Conservation (phyloP, 2,888 invertebrate genomes). For the Lochmaea crataegi region DNA sequence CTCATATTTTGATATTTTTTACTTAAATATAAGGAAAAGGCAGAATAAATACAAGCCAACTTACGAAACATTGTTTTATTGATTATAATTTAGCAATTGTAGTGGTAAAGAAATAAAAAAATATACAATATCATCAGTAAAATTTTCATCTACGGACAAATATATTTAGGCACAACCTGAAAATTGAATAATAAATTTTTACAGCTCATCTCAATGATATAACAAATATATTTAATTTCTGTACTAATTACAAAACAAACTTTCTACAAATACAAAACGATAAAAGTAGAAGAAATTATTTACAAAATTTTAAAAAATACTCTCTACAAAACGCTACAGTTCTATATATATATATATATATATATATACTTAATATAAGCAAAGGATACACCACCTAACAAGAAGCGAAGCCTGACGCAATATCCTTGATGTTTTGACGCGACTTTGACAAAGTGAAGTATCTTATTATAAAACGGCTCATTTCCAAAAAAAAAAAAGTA, state of each 20-base stretch:
- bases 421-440: too few relatives aligned
- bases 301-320: background rate
- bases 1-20: too few relatives aligned
- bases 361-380: too few relatives aligned
- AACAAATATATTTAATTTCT: slow-evolving; percentile 3
- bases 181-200: slow-evolving; percentile 28
- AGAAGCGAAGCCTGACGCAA: too few relatives aligned
- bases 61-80: slow-evolving; percentile 40
- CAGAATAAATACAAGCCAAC: background rate
- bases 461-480: too few relatives aligned
- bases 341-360: too few relatives aligned
- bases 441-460: too few relatives aligned
- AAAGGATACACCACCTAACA: too few relatives aligned
- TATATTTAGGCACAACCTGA: slow-evolving; percentile 44
- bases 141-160: slow-evolving; percentile 36
- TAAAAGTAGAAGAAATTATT: background rate
- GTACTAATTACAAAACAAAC: slow-evolving; percentile 1
- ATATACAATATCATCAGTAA: slow-evolving; percentile 42
- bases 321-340: background rate
- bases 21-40: too few relatives aligned
- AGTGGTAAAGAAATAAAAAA: slow-evolving; percentile 43
- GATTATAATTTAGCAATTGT: slow-evolving; percentile 34
- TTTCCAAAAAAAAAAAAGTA: too few relatives aligned
- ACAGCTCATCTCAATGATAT: slow-evolving; percentile 28
- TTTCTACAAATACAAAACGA: slow-evolving; percentile 8